Percentiles rank a stretch among this genome's conserved stretches.
phyloP scores from a whole-genome alignment of 2,888 invertebrate species.

The Furcula furcula region DNA sequence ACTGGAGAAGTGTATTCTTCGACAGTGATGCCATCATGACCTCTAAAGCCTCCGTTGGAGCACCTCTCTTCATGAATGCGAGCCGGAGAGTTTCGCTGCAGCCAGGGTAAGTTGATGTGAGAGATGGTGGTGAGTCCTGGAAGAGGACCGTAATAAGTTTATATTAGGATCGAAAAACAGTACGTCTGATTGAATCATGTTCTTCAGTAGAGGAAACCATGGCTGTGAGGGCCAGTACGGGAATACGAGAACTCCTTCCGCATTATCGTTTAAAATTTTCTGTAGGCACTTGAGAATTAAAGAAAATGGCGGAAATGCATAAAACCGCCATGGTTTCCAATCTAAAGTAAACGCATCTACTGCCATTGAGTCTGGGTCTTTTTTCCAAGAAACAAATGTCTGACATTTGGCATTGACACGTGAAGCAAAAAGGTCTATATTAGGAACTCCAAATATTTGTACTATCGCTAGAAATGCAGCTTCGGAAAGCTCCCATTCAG shows the following conservation, averaged over 20 bases:
- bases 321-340: conserved; percentile 1
- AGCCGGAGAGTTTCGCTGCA: conserved; percentile 5
- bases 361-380: conserved; percentile 7
- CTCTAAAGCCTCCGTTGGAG: conserved; percentile 1
- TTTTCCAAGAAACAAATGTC: conserved; percentile 3
- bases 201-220: conserved; percentile 4
- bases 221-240: conserved; percentile 6
- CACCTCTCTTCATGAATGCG: conserved; percentile 2
- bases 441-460: neutral
- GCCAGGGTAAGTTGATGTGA: conserved; percentile 13
- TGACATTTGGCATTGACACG: conserved; percentile 8
- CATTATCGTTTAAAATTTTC: conserved; percentile 4
- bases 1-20: conserved; percentile 3
- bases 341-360: conserved; percentile 2
- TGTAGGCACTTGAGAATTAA: conserved; percentile 4
- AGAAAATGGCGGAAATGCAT: conserved; percentile 6
- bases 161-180: conserved; percentile 2
- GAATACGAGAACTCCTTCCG: conserved; percentile 5
- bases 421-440: conserved; percentile 5
- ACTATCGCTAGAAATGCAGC: neutral
- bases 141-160: conserved; percentile 4
- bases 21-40: conserved; percentile 4
- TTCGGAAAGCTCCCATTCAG: conserved; percentile 3
- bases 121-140: conserved; percentile 6
- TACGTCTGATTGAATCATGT: conserved; percentile 1